Base-by-base conservation (phyloP, 1,140 invertebrate genomes). In the Helicorthomorpha holstii region DNA sequence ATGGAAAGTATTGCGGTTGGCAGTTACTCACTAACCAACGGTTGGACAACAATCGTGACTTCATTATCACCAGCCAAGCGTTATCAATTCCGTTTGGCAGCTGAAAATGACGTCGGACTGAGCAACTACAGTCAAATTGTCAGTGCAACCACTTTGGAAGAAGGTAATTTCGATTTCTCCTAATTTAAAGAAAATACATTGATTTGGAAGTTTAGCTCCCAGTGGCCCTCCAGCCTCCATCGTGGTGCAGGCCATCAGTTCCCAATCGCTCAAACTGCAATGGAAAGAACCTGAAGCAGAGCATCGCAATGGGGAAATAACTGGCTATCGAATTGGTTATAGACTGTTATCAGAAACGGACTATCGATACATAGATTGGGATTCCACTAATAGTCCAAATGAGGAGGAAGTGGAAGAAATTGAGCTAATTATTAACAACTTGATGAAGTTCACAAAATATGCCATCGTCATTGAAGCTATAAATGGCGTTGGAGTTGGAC, bases 401-500 rank as follows among this genome's bases (percentile, higher is more conserved):
- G 87, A 92, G 67, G 49, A 70, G 90, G 52, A 78, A 85, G 62
- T 83, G 56, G 87, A 84, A 45, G 81, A 88, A 41, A 85, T 86
- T 54, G 89, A 82, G 62, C 73, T 93, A 3, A 83, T 91, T 63
- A 25, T 51, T 3, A 27, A 42, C 12, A 86, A 84, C 48, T 70
- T 97, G 24, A 85, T 90, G 66, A 94, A 93, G 65, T 96, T 83
- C 66, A 96, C 91, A 1, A 96, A 97, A 69, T 97, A 96, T 69
- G 93, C 86, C 50, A 89, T 97, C 77, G 85, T 93, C 74, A 87
- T 96, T 34, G 68, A 95, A 55, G 90, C 91, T 44, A 94, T 82
- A 60, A 96, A 91, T 26, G 83, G 86, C 45, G 91, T 89, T 54
- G 93, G 93, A 16, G 90, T 95, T 64, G 91, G 92, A 51, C 88